These are phyloP conservation scores for Pocillopora verrucosa DNA, from an alignment of 64 coral and sea anemone genomes.

Conservation along the genomic window DNA sequence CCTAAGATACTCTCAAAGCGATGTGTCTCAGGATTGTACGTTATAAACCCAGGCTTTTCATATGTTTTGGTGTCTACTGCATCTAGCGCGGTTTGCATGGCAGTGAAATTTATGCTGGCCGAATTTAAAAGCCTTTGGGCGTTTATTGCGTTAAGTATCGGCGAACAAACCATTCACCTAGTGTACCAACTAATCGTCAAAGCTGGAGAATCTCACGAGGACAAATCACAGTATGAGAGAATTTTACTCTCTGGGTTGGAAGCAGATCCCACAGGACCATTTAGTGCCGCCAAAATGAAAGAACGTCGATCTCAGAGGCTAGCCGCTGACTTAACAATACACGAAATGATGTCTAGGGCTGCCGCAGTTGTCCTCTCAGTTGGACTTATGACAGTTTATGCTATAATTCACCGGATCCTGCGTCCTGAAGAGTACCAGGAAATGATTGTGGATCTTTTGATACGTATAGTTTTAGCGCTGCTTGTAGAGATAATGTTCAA, in stretches of 20 bases:
- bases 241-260: background rate
- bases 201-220: background rate
- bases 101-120: background rate
- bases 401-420: background rate
- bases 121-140: constrained; percentile 2
- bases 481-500: background rate
- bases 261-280: background rate
- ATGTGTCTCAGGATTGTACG: background rate
- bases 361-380: background rate
- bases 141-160: background rate
- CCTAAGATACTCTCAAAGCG: background rate
- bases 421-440: background rate
- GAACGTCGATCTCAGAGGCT: background rate
- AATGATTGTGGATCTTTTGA: background rate
- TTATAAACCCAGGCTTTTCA: constrained; percentile 11
- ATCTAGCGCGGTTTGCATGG: background rate
- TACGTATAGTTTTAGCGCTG: background rate
- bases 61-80: background rate
- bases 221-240: background rate
- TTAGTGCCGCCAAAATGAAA: background rate
- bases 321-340: background rate
- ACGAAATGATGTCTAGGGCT: background rate
- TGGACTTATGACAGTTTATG: background rate
- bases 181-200: background rate
- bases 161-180: background rate